A percentile compares a stretch with the other conserved stretches of the same genome.
Conservation (phyloP, 2,113 vertebrate species). For the Caranx ignobilis region DNA sequence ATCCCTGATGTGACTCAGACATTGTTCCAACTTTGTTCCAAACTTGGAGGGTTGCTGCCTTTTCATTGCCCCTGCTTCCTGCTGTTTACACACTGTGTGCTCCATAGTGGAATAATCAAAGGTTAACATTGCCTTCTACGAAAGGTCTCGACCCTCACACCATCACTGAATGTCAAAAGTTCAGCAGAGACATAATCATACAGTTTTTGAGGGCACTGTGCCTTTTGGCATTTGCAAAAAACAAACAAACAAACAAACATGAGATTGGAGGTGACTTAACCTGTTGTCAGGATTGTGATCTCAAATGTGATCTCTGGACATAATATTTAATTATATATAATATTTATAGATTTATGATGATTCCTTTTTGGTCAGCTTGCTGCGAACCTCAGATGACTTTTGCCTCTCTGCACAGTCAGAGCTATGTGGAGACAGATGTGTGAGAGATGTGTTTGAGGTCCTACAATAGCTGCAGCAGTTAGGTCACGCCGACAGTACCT, state of each 20-base stretch:
- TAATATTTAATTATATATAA: too few relatives aligned
- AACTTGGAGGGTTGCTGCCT: neutral
- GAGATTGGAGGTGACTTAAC: neutral
- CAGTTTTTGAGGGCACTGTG: neutral
- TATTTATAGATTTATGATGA: too few relatives aligned
- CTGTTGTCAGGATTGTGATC: neutral
- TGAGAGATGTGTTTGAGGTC: constrained; percentile 17
- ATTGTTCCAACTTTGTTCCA: neutral
- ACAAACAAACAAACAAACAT: neutral
- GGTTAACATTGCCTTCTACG: constrained; percentile 10
- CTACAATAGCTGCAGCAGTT: constrained; percentile 5
- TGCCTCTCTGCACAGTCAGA: neutral
- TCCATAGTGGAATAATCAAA: constrained; percentile 10
- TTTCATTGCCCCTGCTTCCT: neutral
- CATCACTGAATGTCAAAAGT: constrained; percentile 40
- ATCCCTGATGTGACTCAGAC: neutral
- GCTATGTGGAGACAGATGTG: neutral
- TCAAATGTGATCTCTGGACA: neutral
- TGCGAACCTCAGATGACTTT: constrained; percentile 18
- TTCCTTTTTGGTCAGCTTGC: neutral
- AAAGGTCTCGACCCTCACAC: constrained; percentile 32
- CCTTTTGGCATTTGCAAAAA: constrained; percentile 24
- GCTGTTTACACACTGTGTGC: constrained; percentile 27
- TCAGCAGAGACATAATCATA: neutral
- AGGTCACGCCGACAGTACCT: neutral